phyloP scores from a whole-genome alignment of 2,888 invertebrate species.

The Notodonta dromedarius region DNA sequence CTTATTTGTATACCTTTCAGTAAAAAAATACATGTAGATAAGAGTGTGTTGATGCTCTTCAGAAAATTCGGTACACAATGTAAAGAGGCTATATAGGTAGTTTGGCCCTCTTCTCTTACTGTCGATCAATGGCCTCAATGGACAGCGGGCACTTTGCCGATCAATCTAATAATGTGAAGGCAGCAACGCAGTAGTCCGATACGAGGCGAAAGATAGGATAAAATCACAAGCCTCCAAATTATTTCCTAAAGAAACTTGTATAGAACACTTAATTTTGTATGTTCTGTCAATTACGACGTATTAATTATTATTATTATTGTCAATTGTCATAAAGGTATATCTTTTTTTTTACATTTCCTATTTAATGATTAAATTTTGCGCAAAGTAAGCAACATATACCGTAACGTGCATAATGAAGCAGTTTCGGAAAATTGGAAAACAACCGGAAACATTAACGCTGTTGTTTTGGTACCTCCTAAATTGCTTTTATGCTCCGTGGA shows the following conservation, averaged over 20 bases:
- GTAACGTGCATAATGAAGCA: constrained; percentile 25
- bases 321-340: no score
- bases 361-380: neutral
- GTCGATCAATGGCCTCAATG: neutral
- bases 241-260: no score
- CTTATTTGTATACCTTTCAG: no score
- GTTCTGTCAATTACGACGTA: no score
- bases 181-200: neutral
- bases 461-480: constrained; percentile 15
- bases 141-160: constrained; percentile 11
- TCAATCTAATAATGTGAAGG: constrained; percentile 13
- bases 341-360: no score
- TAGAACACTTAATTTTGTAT: no score
- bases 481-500: constrained; percentile 15
- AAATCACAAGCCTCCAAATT: no score
- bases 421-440: constrained; percentile 14
- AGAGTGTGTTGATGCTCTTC: no score
- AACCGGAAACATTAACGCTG: constrained; percentile 14
- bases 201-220: neutral
- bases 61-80: no score
- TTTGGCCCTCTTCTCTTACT: neutral
- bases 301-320: no score
- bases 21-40: no score
- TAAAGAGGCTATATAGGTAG: no score
- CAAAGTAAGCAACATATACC: neutral